These are phyloP conservation scores for Toxostoma redivivum DNA, from an alignment of 2,113 vertebrate species.

Conservation along the genomic window DNA sequence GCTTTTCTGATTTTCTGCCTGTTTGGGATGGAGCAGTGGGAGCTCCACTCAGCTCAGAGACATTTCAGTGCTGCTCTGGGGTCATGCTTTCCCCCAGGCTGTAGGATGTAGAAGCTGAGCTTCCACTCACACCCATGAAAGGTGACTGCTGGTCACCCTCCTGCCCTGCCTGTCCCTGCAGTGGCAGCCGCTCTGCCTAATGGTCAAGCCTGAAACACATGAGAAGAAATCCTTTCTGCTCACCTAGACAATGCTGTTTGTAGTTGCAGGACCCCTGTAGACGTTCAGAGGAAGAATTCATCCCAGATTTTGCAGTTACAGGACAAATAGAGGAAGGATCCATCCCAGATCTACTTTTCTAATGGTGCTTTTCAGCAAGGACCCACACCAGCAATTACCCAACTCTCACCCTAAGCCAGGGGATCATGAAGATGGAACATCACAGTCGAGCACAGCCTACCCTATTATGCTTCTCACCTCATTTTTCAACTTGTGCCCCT, in stretches of 20 bases:
- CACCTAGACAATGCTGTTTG: not conserved
- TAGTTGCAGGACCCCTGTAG: not conserved
- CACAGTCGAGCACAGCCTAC: not conserved
- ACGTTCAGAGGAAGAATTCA: not conserved
- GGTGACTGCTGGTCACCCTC: not conserved
- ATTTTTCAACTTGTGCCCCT: not conserved
- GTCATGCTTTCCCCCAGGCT: not conserved
- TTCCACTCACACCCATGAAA: not conserved
- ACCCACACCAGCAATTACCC: not conserved
- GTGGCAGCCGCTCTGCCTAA: not conserved
- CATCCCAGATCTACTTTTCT: not conserved
- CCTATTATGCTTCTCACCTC: not conserved
- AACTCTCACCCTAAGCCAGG: not conserved
- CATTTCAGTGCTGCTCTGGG: not conserved
- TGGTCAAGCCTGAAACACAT: not conserved
- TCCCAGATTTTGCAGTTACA: not conserved
- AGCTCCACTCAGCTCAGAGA: not conserved
- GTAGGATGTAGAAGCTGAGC: not conserved
- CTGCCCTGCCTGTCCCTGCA: not conserved
- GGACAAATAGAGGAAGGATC: rapidly evolving
- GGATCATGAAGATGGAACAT: not conserved
- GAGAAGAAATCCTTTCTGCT: not conserved
- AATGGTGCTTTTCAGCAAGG: not conserved
- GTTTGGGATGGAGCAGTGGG: not conserved
- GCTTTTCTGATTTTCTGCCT: not conserved